Evolutionary conservation across 2,113 vertebrate species (phyloP), one percentile per base, ranked within the genome.

Genomic region (Dermatemys mawii): DNA sequence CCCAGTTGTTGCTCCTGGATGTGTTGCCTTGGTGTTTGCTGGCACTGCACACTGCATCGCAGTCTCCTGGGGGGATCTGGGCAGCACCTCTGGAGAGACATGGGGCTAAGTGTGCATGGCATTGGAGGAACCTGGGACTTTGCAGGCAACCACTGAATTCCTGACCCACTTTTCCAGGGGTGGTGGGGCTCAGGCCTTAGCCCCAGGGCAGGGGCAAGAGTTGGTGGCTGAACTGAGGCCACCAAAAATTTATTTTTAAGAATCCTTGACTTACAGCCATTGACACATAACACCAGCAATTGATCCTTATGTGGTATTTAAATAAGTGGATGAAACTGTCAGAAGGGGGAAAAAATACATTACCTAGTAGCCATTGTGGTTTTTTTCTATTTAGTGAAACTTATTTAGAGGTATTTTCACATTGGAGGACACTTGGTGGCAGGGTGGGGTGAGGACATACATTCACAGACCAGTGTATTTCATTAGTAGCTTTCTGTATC

Each of bases 401-500:
- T 79, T 92, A 8, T 26, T 54, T 78, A 51, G 16, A 88, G 73
- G 60, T 46, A 49, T 78, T 17, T 10, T 89, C 27, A 67, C 21
- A 8, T 86, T 86, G 54, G 85, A 82, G 32, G 16, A 53, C 17
- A 50, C 11, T 50, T 81, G 35, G 35, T 70, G 63, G n/a, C 21
- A 21, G 35, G 5, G 35, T n/a, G 35, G 29, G 19, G 19, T 38
- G 35, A 38, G 63, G n/a, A 70, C 63, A 38, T 29, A 32, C 11
- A 29, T 57, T 27, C 14, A 29, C 26, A 50, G 49, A 46, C 24
- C 38, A 89, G 1, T 75, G 6, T 35, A 46, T n/a, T 49, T 81
- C 38, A 2, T 32, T 93, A 90, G 41, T 29, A 95, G 4, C 44
- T 86, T 93, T 94, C 81, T 83, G 46, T 93, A 79, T n/a, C 78